Base-by-base conservation (phyloP, 2,888 invertebrate species). In the Beris chalybata region DNA sequence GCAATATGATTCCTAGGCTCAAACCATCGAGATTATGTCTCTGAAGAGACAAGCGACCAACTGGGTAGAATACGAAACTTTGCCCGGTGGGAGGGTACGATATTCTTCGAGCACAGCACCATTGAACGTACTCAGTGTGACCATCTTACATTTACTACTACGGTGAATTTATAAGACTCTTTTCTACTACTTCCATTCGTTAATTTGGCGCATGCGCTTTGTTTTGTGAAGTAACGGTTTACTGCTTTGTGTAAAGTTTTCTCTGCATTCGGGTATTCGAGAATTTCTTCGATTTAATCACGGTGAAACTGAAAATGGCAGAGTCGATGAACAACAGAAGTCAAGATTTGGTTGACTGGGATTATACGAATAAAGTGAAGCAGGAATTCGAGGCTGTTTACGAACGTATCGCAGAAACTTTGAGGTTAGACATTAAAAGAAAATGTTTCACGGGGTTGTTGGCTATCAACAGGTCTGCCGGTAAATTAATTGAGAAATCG, bases 351-450 rank as follows among this genome's bases (percentile, higher is more conserved):
- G 13, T 65, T 4, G 50, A 69, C 32, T n/a, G 54, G 2, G 45
- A 65, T 38, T 56, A 65, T 15, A 70, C 71, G 7, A 67, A 72
- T 64, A 64, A 65, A 44, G 69, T 71, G 47, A 71, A 71, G 55
- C 61, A 57, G n/a, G 70, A 70, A n/a, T 74, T 74, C 66, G 44
- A 68, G 11, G 53, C 69, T 1, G 48, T 68, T n/a, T 74, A 73
- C 68, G 57, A 55, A 53, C 69, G 70, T 70, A 71, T 74, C 59
- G 71, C 71, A 48, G 68, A 69, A 0, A 69, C 71, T 66, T 72
- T 74, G 71, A 74, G 75, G 75, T 76, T 74, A 74, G 61, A 38
- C 38, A 38, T 61, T 59, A 13, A 31, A 1, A 22, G 5, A 43
- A 11, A 52, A 48, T 15, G 7, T 50, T 50, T 9, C 15, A n/a